Evolutionary conservation across 2,888 invertebrate species (phyloP), one percentile per base, ranked within the genome.

Genomic region (Drosophila melanocephala): DNA sequence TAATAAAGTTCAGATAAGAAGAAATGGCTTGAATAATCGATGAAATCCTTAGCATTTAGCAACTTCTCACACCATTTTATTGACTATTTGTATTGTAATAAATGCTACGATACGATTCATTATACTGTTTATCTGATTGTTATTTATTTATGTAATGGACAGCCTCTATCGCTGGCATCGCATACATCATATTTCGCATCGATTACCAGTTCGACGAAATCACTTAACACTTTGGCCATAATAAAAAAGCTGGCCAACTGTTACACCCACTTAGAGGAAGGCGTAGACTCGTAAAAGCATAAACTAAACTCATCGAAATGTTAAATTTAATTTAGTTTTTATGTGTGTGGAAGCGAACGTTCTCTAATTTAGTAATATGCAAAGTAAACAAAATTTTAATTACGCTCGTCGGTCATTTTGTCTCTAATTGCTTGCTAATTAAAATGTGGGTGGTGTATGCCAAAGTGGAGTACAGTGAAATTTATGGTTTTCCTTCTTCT

Each of bases 201-300:
- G 47, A 47, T 22, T 26, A 47, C 7, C 47, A 22, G 22, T 6
- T 6, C 47, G 14, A 47, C 26, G 7, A 85, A 85, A 85, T 87
- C 90, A 85, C 60, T 84, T 84, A 74, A 83, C 85, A 83, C 82
- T 75, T 71, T 61, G 80, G 22, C 42, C 58, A 61, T 87, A 70
- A 64, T 16, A 39, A 16, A 28, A 28, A 19, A 52, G 35, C 2
- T 42, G 57, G 65, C 50, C 35, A 42, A 50, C n/a, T 42, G 71
- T 19, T 30, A 56, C 28, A 12, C 67, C 58, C 58, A 53, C 22
- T 70, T 64, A 10, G n/a, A 6, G 7, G n/a, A 10, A 7, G 33
- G 32, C 52, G 26, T 35, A 2, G 28, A 12, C 58, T 22, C 60
- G n/a, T 35, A 14, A n/a, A 37, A 35, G 14, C 10, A 47, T 57